phyloP scores from a whole-genome alignment of 2,797 vertebrate species.

The Melopsittacus undulatus region DNA sequence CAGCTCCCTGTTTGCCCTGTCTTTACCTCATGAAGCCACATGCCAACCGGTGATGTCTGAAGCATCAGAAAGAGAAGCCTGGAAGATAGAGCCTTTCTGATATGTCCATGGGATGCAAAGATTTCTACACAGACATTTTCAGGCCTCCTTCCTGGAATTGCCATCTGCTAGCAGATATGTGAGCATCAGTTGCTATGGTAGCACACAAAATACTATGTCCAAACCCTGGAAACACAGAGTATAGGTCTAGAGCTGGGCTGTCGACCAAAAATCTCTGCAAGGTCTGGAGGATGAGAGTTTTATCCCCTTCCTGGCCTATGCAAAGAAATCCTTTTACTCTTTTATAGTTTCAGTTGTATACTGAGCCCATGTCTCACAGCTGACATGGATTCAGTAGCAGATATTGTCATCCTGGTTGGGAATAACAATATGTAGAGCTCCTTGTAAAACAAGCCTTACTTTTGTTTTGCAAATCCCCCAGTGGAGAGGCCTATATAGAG shows the following conservation, averaged over 20 bases:
- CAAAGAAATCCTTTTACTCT: background rate
- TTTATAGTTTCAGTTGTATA: background rate
- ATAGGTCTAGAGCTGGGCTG: constrained; percentile 41
- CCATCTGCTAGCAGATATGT: constrained; percentile 70
- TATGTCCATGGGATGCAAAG: constrained; percentile 21
- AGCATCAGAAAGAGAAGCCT: background rate
- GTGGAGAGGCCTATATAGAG: background rate
- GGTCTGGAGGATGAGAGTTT: background rate
- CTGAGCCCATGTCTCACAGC: background rate
- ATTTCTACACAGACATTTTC: constrained; percentile 35
- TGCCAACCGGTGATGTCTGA: background rate
- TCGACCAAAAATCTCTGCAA: constrained; percentile 32
- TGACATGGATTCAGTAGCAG: background rate
- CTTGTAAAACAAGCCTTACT: constrained; percentile 21
- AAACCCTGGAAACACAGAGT: constrained; percentile 31
- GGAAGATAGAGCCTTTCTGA: background rate
- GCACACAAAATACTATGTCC: constrained; percentile 51
- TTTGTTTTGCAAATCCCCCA: constrained; percentile 41
- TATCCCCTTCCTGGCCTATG: background rate
- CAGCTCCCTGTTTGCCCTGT: background rate
- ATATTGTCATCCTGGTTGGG: background rate
- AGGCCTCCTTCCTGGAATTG: constrained; percentile 48
- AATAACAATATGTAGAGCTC: background rate
- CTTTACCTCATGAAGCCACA: background rate
- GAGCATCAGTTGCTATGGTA: constrained; percentile 66